phyloP scores from a whole-genome alignment of 1,140 invertebrate genomes.

The Philotrypesis tridentata region DNA sequence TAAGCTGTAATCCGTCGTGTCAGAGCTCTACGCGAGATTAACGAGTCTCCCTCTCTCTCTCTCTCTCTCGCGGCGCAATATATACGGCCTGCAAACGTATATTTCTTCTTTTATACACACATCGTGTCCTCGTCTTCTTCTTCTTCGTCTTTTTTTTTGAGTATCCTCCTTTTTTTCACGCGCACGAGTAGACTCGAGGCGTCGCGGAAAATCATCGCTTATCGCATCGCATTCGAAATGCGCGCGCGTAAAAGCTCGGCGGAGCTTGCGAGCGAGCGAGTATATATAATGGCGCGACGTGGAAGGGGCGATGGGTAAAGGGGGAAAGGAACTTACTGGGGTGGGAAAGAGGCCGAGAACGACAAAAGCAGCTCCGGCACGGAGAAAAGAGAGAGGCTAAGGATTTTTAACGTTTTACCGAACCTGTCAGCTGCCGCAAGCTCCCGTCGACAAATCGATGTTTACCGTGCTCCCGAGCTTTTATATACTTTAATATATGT shows the following conservation, averaged over 20 bases:
- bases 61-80: neutral
- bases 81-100: too few species aligned
- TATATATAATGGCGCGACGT: conserved; percentile 16
- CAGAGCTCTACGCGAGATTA: neutral
- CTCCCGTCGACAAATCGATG: too few species aligned
- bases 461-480: too few species aligned
- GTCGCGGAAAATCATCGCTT: neutral
- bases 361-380: neutral
- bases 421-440: neutral
- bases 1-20: neutral
- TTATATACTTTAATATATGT: too few species aligned
- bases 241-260: neutral
- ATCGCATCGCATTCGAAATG: conserved; percentile 1
- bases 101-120: too few species aligned
- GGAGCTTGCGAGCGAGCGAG: neutral
- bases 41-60: neutral
- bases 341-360: neutral
- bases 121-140: too few species aligned
- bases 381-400: neutral
- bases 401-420: conserved; percentile 20
- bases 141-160: too few species aligned
- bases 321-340: neutral
- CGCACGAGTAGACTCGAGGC: too few species aligned
- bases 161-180: too few species aligned
- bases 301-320: too few species aligned